Conservation (phyloP, 2,888 invertebrate genomes). For the Chrysolina americana region DNA sequence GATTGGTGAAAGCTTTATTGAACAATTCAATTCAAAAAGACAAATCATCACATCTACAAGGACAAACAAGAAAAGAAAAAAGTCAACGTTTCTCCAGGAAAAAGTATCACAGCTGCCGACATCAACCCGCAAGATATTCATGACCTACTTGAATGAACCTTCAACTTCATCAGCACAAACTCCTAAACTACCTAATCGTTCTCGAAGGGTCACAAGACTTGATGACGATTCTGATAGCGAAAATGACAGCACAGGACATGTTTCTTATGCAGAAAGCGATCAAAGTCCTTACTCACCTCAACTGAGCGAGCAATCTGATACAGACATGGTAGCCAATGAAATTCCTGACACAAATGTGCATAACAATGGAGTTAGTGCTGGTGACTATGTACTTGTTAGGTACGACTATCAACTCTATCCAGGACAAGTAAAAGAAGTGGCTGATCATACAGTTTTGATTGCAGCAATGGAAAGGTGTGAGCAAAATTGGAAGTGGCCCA, state of each 20-base stretch:
- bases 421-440: constrained; percentile 37
- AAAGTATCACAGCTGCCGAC: constrained; percentile 25
- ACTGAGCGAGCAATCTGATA: constrained; percentile 29
- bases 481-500: constrained; percentile 33
- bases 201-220: no score
- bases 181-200: no score
- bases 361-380: constrained; percentile 23
- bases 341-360: constrained; percentile 28
- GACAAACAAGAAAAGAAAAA: constrained; percentile 24
- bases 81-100: constrained; percentile 27
- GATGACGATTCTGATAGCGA: background rate
- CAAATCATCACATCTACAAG: constrained; percentile 23
- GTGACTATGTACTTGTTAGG: constrained; percentile 33
- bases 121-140: constrained; percentile 25
- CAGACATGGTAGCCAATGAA: constrained; percentile 25
- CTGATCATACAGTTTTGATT: constrained; percentile 36
- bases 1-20: constrained; percentile 28
- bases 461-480: constrained; percentile 48
- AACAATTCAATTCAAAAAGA: constrained; percentile 17
- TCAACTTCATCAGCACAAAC: constrained; percentile 2
- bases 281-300: constrained; percentile 40
- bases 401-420: constrained; percentile 40
- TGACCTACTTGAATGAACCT: constrained; percentile 26
- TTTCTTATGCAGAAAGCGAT: constrained; percentile 37
- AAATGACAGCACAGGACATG: constrained; percentile 28